These are phyloP conservation scores for Scyliorhinus canicula DNA, from an alignment of 2,797 vertebrate species.

Conservation along the genomic window DNA sequence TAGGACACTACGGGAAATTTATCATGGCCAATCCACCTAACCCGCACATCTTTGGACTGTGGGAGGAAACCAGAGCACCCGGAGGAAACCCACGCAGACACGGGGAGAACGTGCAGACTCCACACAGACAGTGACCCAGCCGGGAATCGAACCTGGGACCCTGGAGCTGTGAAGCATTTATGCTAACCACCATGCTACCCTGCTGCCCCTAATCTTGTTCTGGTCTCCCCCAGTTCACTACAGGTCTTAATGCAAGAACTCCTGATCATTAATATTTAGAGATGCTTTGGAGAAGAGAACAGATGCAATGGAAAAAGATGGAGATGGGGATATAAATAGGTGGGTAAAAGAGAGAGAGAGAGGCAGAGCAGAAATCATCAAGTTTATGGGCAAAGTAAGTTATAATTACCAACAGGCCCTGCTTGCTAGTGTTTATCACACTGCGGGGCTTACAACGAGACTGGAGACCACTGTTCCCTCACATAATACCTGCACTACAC, in stretches of 20 bases:
- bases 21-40: too few species aligned
- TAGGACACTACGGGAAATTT: too few species aligned
- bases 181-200: too few species aligned
- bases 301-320: too few species aligned
- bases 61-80: too few species aligned
- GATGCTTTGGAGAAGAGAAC: background rate
- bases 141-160: too few species aligned
- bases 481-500: background rate
- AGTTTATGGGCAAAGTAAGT: background rate
- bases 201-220: too few species aligned
- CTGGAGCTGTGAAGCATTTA: too few species aligned
- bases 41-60: too few species aligned
- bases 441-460: background rate
- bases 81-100: too few species aligned
- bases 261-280: background rate
- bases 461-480: background rate
- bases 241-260: background rate
- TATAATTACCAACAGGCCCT: background rate
- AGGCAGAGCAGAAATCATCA: background rate
- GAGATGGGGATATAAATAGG: background rate
- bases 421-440: background rate
- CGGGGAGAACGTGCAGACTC: too few species aligned
- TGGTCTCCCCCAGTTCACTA: background rate
- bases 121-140: too few species aligned
- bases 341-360: background rate